Percentiles rank a stretch among this genome's conserved stretches.
phyloP scores from a whole-genome alignment of 2,113 vertebrate species.

The Sylvietta virens region DNA sequence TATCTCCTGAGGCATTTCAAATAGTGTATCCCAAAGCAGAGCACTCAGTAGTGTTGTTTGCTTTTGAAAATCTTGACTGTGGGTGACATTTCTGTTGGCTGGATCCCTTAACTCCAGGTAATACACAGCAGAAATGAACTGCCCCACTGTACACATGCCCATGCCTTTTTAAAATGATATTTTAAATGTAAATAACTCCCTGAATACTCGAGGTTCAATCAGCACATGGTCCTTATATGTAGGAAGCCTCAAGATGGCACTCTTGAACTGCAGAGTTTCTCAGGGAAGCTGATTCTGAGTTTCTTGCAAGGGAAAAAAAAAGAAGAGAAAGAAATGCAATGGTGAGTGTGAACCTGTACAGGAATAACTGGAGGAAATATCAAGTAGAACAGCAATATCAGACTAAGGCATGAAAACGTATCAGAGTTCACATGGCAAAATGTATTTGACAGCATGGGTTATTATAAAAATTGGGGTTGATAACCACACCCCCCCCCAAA shows the following conservation, averaged over 20 bases:
- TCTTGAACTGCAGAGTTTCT: conserved; percentile 71
- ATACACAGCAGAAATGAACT: neutral
- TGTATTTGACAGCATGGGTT: neutral
- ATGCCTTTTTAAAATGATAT: neutral
- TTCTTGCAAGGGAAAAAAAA: neutral
- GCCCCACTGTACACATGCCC: neutral
- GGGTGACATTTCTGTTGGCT: neutral
- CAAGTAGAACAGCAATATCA: neutral
- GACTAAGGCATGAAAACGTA: neutral
- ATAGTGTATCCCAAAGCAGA: neutral
- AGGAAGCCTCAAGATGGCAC: conserved; percentile 76
- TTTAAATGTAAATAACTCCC: neutral
- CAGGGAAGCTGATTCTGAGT: neutral
- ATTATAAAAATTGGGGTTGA: neutral
- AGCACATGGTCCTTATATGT: neutral
- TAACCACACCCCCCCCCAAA: neutral
- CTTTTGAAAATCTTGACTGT: neutral
- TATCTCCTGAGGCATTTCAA: neutral
- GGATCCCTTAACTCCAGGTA: neutral
- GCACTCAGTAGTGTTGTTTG: neutral
- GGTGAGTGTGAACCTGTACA: neutral
- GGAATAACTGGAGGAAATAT: conserved; percentile 4
- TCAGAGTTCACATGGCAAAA: neutral
- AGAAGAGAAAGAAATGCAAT: neutral
- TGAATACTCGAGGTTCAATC: neutral